Conservation (phyloP, 1,140 invertebrate species). For the Luehdorfia chinensis region DNA sequence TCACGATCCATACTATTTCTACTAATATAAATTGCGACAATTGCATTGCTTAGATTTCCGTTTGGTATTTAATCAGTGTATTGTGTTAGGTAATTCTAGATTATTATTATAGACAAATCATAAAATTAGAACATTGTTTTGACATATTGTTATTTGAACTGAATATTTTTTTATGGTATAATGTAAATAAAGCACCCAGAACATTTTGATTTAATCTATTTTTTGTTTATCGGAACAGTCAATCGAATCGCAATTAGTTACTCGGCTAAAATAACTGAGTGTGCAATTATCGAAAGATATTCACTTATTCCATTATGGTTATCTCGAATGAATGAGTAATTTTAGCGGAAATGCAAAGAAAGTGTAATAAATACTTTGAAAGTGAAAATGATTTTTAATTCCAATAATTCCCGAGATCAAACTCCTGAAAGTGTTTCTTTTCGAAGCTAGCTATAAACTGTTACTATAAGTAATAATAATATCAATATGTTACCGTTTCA, state of each 20-base stretch:
- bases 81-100: background rate
- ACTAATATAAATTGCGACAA: background rate
- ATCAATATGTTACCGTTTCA: no score
- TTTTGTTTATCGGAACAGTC: background rate
- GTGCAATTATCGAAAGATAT: background rate
- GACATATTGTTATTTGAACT: no score
- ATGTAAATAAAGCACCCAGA: background rate
- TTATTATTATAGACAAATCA: background rate
- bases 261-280: no score
- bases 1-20: conserved; percentile 7
- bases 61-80: background rate
- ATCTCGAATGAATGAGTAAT: background rate
- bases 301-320: background rate
- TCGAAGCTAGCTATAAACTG: no score
- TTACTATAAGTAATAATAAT: no score
- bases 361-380: background rate
- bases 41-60: background rate
- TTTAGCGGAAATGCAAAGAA: background rate
- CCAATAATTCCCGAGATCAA: no score
- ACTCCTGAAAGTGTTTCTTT: no score
- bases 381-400: background rate
- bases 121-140: background rate
- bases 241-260: no score
- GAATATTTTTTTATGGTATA: no score
- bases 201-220: background rate